Conservation (phyloP, 2,797 vertebrate genomes). For the Arnoldichthys spilopterus region DNA sequence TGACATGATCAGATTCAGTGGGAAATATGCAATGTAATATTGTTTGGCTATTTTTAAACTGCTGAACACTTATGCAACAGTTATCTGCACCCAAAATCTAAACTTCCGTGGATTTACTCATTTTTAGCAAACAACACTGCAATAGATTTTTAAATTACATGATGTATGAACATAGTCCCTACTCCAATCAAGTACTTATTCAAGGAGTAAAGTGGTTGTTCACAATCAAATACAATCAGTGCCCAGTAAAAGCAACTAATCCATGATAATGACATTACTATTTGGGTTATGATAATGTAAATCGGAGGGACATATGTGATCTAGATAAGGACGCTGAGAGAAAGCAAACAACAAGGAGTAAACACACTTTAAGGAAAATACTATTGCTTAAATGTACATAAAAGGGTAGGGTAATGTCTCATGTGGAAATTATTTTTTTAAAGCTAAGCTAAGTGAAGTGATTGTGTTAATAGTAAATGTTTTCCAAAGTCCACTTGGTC, state of each 20-base stretch:
- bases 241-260: not conserved
- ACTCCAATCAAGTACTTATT: constrained; percentile 9
- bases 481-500: constrained; percentile 1
- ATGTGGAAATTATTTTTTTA: not conserved
- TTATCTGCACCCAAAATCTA: not conserved
- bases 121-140: not conserved
- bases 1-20: constrained; percentile 10
- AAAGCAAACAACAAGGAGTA: not conserved
- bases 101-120: not conserved
- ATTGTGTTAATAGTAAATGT: not conserved
- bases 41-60: not conserved
- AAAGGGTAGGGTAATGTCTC: not conserved
- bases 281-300: not conserved
- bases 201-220: not conserved
- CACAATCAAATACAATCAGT: not conserved
- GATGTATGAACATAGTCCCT: not conserved
- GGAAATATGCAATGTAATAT: not conserved
- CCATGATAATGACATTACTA: not conserved
- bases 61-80: not conserved
- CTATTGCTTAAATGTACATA: no score
- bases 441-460: constrained; percentile 1
- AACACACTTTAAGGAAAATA: not conserved
- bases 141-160: not conserved
- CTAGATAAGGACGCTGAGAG: not conserved
- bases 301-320: not conserved